Evolutionary conservation across 2,113 vertebrate species (phyloP).

Genomic region (Xenus cinereus): DNA sequence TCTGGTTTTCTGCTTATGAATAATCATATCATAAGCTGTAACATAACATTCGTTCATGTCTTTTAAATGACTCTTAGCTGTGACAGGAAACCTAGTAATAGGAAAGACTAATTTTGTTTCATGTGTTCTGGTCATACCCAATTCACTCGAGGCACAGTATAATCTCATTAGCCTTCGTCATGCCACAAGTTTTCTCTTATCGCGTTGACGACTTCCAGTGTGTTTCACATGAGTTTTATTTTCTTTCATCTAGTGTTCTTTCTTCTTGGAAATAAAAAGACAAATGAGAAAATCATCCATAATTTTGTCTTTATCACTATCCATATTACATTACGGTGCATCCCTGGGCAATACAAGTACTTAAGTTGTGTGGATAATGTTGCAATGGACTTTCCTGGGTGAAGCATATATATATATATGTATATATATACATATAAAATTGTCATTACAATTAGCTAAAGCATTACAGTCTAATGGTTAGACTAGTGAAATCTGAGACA

Average conservation of each 20-base stretch:
- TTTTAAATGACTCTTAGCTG: background rate
- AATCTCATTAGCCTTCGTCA: background rate
- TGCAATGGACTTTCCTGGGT: background rate
- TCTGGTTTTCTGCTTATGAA: background rate
- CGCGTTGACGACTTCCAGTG: background rate
- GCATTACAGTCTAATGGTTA: background rate
- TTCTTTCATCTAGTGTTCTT: background rate
- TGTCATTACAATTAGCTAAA: background rate
- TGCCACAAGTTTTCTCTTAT: background rate
- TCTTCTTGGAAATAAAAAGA: slow-evolving; percentile 46
- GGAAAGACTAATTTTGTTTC: slow-evolving; percentile 4
- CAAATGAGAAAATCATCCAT: background rate
- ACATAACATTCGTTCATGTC: background rate
- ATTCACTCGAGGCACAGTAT: background rate
- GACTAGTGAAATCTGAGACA: background rate
- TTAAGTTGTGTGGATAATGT: background rate
- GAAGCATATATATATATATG: background rate
- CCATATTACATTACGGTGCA: background rate
- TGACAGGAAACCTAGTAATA: background rate
- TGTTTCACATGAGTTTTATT: background rate
- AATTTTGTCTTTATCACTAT: slow-evolving; percentile 21
- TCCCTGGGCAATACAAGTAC: background rate
- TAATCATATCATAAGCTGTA: background rate
- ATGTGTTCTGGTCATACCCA: background rate
- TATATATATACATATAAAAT: background rate